A percentile compares a stretch with the other conserved stretches of the same genome.
Conservation (phyloP, 2,888 invertebrate genomes). For the Caenorhabditis afra region DNA sequence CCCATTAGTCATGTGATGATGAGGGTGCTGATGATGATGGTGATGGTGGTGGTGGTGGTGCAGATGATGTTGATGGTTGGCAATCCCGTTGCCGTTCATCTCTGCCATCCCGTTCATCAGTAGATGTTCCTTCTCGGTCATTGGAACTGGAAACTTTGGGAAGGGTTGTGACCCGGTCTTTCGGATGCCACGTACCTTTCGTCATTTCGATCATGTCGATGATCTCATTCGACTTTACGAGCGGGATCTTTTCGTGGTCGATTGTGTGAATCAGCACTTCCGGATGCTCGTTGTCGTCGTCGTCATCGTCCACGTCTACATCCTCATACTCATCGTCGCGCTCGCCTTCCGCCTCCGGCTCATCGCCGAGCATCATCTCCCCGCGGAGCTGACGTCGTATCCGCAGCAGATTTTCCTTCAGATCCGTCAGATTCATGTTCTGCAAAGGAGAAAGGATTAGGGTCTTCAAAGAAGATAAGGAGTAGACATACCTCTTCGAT, state of each 20-base stretch:
- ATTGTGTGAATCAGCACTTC: not conserved
- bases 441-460: conserved; percentile 1
- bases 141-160: conserved; percentile 29
- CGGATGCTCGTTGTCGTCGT: conserved; percentile 34
- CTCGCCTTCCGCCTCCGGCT: conserved; percentile 26
- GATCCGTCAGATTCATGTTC: conserved; percentile 26
- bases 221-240: conserved; percentile 42
- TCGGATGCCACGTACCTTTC: conserved; percentile 16
- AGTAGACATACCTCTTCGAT: conserved; percentile 24
- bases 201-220: conserved; percentile 44
- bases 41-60: conserved; percentile 7
- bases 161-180: too few relatives aligned
- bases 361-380: conserved; percentile 29
- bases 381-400: conserved; percentile 40
- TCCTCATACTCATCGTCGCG: conserved; percentile 10
- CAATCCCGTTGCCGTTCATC: conserved; percentile 2
- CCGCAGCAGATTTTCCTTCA: conserved; percentile 40
- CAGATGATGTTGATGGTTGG: not conserved
- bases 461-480: too few relatives aligned
- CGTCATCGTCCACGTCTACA: conserved; percentile 22
- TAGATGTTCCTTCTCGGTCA: conserved; percentile 18
- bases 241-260: conserved; percentile 51
- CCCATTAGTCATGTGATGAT: conserved; percentile 41
- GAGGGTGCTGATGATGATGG: conserved; percentile 41
- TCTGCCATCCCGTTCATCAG: conserved; percentile 23